Conservation (phyloP, 1,140 invertebrate genomes). For the Caenorhabditis latens region DNA sequence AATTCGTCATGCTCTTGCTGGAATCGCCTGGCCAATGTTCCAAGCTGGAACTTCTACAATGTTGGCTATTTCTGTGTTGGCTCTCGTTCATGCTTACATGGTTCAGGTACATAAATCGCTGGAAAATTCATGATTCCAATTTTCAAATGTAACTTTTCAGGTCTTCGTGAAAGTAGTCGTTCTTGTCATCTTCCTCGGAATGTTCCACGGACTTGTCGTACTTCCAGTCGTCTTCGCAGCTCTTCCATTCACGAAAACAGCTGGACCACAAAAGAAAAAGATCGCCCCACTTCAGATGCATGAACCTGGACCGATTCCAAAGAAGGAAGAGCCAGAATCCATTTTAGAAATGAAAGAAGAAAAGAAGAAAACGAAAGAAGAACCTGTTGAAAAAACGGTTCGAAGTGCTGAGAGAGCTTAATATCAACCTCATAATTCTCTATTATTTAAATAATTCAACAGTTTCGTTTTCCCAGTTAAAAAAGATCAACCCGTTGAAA, state of each 20-base stretch:
- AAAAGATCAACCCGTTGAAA: constrained; percentile 7
- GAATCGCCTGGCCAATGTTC: constrained; percentile 92
- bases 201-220: constrained; percentile 65
- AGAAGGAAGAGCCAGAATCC: neutral
- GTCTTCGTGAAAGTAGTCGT: constrained; percentile 78
- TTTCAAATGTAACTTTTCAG: neutral
- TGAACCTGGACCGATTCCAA: constrained; percentile 38
- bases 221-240: constrained; percentile 71
- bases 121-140: neutral
- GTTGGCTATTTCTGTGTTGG: constrained; percentile 87
- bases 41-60: constrained; percentile 94
- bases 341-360: neutral
- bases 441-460: neutral
- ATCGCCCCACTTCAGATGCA: constrained; percentile 36
- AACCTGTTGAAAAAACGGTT: constrained; percentile 8
- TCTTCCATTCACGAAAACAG: constrained; percentile 73
- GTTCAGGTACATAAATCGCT: constrained; percentile 70
- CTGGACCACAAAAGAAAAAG: constrained; percentile 48
- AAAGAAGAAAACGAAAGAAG: constrained; percentile 34
- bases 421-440: no score
- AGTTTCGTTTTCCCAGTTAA: neutral
- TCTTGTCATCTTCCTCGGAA: constrained; percentile 76
- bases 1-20: constrained; percentile 88
- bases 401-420: constrained; percentile 23
- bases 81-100: constrained; percentile 92